These are phyloP conservation scores for Stegana nigrithorax DNA, from an alignment of 2,888 invertebrate species.

Conservation along the genomic window DNA sequence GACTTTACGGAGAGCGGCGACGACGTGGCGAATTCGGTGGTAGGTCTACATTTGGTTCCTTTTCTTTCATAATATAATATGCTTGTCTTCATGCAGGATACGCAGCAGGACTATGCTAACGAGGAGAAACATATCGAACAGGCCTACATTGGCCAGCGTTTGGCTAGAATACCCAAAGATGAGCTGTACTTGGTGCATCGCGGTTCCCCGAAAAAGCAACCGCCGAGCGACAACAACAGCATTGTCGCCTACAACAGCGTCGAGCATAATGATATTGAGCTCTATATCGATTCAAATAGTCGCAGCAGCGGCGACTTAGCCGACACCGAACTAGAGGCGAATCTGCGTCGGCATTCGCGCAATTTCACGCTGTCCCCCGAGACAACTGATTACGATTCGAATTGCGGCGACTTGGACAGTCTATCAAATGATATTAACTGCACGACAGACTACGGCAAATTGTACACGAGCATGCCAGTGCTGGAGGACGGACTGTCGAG, in stretches of 20 bases:
- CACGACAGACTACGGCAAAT: conserved; percentile 73
- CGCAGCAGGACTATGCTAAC: conserved; percentile 52
- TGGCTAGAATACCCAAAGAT: conserved; percentile 68
- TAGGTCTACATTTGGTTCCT: neutral
- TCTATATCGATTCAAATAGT: conserved; percentile 68
- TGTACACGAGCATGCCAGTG: conserved; percentile 87
- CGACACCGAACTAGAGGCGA: conserved; percentile 65
- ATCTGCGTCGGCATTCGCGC: conserved; percentile 73
- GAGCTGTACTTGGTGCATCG: conserved; percentile 65
- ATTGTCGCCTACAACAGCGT: conserved; percentile 52
- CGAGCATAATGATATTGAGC: conserved; percentile 67
- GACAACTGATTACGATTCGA: conserved; percentile 90
- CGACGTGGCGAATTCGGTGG: conserved; percentile 64
- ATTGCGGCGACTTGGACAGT: conserved; percentile 82
- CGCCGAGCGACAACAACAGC: conserved; percentile 50
- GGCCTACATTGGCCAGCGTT: conserved; percentile 67
- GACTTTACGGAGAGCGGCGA: conserved; percentile 66
- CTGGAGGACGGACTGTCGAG: conserved; percentile 94
- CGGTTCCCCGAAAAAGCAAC: conserved; percentile 61
- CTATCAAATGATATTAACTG: conserved; percentile 68
- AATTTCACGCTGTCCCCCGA: conserved; percentile 93
- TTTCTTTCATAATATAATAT: neutral
- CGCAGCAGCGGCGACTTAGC: conserved; percentile 66
- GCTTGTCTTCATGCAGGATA: conserved; percentile 43
- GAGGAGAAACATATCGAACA: conserved; percentile 63